These are phyloP conservation scores for Bagarius yarrelli DNA, from an alignment of 2,113 vertebrate species.

Conservation along the genomic window DNA sequence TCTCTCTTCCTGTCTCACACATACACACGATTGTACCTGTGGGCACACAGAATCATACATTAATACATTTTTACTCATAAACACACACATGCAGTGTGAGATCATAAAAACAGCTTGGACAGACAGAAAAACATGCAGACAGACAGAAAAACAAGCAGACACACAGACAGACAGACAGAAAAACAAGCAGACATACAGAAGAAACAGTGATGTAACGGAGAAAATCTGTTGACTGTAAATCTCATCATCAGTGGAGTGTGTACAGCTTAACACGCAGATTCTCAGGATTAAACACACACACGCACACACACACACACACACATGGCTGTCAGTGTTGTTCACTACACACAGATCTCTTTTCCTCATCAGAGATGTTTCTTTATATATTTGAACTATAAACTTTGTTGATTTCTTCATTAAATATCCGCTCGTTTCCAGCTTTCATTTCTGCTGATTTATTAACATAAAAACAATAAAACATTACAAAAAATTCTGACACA, in stretches of 20 bases:
- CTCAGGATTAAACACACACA: conserved; percentile 38
- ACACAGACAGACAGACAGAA: not conserved
- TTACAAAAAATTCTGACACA: no score
- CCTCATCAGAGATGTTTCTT: not conserved
- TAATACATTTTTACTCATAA: not conserved
- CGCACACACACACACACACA: conserved; percentile 23
- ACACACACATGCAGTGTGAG: not conserved
- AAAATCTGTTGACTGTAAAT: not conserved
- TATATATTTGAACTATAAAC: no score
- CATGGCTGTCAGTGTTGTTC: not conserved
- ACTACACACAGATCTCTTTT: not conserved
- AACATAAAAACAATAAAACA: no score
- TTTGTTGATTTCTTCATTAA: no score
- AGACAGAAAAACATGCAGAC: no score
- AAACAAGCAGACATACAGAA: not conserved
- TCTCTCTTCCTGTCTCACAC: not conserved
- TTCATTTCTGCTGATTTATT: no score
- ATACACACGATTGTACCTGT: not conserved
- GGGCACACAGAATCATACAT: not conserved
- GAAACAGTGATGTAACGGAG: not conserved
- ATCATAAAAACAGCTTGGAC: not conserved
- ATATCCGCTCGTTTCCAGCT: no score
- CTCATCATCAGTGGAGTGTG: conserved; percentile 16
- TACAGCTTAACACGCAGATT: conserved; percentile 1
- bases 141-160: not conserved